phyloP scores from a whole-genome alignment of 2,113 vertebrate species.

The Lepus timidus region DNA sequence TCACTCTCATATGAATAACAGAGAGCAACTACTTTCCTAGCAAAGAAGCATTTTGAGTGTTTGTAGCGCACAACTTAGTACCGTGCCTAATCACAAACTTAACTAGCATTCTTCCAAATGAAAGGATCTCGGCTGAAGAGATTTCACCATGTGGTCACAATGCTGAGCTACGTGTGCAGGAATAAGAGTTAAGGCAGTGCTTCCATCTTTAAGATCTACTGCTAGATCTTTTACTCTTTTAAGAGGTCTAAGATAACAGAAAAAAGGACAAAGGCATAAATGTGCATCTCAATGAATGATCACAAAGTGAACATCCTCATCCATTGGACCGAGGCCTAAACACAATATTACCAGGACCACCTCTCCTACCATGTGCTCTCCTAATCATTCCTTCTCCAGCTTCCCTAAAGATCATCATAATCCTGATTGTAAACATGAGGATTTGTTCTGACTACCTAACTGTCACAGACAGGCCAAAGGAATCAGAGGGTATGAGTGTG shows the following conservation, averaged over 20 bases:
- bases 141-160: neutral
- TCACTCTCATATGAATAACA: neutral
- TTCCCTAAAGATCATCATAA: neutral
- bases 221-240: neutral
- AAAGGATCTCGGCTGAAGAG: neutral
- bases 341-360: neutral
- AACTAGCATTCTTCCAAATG: conserved; percentile 1
- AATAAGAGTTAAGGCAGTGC: neutral
- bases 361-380: fast-evolving
- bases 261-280: neutral
- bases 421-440: neutral
- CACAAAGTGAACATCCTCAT: neutral
- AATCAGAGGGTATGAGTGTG: neutral
- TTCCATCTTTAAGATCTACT: neutral
- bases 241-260: neutral
- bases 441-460: neutral
- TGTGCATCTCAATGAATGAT: neutral
- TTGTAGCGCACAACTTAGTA: neutral
- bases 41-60: neutral
- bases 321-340: neutral
- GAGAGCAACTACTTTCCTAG: neutral
- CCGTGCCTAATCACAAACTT: neutral
- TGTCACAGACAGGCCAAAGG: neutral
- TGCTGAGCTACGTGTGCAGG: neutral
- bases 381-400: too few relatives aligned